These are phyloP conservation scores for Drosophila novamexicana DNA, from an alignment of 1,140 invertebrate species.

Conservation along the genomic window DNA sequence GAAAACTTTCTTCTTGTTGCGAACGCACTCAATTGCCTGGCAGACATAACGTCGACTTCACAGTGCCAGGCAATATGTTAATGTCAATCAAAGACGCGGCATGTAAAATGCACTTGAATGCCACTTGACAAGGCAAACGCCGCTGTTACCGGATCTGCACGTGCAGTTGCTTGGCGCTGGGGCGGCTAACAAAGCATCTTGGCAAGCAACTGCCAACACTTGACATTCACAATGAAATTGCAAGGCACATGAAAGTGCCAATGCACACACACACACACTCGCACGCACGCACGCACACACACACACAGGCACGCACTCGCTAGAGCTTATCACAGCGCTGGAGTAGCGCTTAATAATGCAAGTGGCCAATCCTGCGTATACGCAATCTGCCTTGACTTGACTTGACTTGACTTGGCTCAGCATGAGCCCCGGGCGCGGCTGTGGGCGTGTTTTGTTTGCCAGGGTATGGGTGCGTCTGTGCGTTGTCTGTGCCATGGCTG, in stretches of 20 bases:
- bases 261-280: conserved; percentile 10
- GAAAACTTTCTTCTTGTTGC: conserved; percentile 38
- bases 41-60: conserved; percentile 8
- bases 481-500: conserved; percentile 51
- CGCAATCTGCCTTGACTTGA: conserved; percentile 57
- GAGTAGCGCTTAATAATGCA: conserved; percentile 69
- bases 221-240: conserved; percentile 78
- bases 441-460: background rate
- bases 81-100: conserved; percentile 72
- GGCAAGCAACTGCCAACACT: conserved; percentile 70
- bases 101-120: conserved; percentile 78
- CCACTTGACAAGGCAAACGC: conserved; percentile 76
- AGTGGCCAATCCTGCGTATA: conserved; percentile 81
- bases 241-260: conserved; percentile 43
- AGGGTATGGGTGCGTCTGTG: conserved; percentile 61
- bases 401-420: conserved; percentile 17
- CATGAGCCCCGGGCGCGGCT: background rate
- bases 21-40: background rate
- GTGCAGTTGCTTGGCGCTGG: conserved; percentile 37
- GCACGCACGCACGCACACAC: background rate
- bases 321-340: conserved; percentile 66
- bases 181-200: conserved; percentile 62
- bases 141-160: conserved; percentile 34
- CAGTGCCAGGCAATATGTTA: conserved; percentile 42
- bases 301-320: conserved; percentile 30